Evolutionary conservation across 2,888 invertebrate species (phyloP), one percentile per base, ranked within the genome.

Genomic region (Pandemis heparana): DNA sequence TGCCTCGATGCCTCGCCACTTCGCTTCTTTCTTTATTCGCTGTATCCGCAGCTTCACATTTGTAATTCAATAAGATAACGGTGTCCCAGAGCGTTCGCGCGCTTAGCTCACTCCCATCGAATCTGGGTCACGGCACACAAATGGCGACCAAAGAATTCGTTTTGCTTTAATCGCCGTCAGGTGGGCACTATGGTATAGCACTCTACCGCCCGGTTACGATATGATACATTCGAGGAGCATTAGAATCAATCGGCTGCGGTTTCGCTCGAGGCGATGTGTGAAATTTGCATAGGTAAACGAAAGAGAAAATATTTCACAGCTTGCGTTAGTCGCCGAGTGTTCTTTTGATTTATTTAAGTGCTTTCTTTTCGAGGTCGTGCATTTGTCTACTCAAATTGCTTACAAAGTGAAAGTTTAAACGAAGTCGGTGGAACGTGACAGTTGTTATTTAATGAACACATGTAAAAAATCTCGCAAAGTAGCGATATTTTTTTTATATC

Each of bases 11-110:
- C 79, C 85, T 83, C 81, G 82, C 70, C 78, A 74, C 84, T 82
- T 80, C 83, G 23, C 4, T 32, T 32, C 23, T 32, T 32, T 4
- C 23, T 32, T 32, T 32, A 32, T 32, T 32, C 23, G 23, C 23
- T 4, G 23, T 32, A 32, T 32, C 23, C 23, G 23, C 79, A 81
- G 79, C 81, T 82, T 83, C 86, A 81, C 87, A 92, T 92, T 92
- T 90, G 90, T 90, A 89, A 91, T 91, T 92, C 91, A 91, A 89
- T 89, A 85, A 86, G 88, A 86, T 94, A 93, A 94, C 94, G 93
- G 93, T 91, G 82, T 65, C 85, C 79, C 79, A 82, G 86, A 88
- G 88, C 89, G 87, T 84, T 87, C 85, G 87, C 85, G 88, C 89
- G 88, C 85, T 86, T 80, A 86, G 81, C 84, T 85, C 80, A 81